Percentiles rank a stretch among this genome's conserved stretches.
These are phyloP conservation scores for Percopsis omiscomaycus DNA, from an alignment of 2,797 vertebrate species.

Conservation along the genomic window DNA sequence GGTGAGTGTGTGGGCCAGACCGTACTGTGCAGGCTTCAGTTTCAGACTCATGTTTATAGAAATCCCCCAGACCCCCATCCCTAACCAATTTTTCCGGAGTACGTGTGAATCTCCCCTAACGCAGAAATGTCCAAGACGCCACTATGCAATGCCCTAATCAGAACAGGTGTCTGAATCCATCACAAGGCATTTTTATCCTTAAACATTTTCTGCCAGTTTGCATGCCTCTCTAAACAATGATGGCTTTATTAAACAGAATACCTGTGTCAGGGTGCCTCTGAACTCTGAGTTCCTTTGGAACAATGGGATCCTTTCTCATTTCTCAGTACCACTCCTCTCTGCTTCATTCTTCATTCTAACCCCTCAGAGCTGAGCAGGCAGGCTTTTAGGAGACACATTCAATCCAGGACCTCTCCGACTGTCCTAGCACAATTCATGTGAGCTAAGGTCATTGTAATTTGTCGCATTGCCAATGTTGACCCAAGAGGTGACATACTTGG, in stretches of 20 bases:
- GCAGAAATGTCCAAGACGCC: constrained; percentile 26
- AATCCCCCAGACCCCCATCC: constrained; percentile 22
- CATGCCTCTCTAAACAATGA: constrained; percentile 67
- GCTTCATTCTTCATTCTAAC: constrained; percentile 52
- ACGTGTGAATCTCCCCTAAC: constrained; percentile 23
- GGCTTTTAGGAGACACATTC: constrained; percentile 49
- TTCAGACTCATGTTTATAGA: constrained; percentile 24
- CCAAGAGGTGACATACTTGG: constrained; percentile 16
- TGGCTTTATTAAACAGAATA: constrained; percentile 77
- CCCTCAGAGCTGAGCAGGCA: constrained; percentile 51
- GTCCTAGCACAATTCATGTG: constrained; percentile 44
- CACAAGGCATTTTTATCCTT: not conserved
- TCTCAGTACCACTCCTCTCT: constrained; percentile 41
- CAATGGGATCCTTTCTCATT: constrained; percentile 78
- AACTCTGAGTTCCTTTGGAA: constrained; percentile 63
- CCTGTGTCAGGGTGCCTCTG: constrained; percentile 77
- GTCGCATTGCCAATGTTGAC: constrained; percentile 10
- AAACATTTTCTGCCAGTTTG: constrained; percentile 39
- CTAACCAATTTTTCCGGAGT: constrained; percentile 29
- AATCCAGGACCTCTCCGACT: constrained; percentile 40
- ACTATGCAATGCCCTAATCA: constrained; percentile 38
- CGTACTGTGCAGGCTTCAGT: constrained; percentile 18
- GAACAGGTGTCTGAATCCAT: constrained; percentile 64
- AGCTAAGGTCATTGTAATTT: constrained; percentile 45
- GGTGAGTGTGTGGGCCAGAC: not conserved